Evolutionary conservation across 2,113 vertebrate species (phyloP).

Genomic region (Amphilophus citrinellus): DNA sequence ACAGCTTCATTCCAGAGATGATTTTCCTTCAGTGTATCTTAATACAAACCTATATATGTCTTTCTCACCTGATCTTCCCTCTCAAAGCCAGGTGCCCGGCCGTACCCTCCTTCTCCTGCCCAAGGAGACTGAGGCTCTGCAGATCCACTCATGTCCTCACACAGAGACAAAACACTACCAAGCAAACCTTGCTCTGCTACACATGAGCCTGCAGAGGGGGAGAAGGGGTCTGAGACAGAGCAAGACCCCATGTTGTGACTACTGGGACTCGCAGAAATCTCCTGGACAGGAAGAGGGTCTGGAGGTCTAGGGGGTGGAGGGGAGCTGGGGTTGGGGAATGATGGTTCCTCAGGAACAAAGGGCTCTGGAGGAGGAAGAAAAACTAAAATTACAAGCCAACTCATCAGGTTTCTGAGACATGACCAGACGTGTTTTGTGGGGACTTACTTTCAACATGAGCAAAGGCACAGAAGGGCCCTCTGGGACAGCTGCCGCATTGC

Average conservation of each 20-base stretch:
- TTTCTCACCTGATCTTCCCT: slow-evolving; percentile 93
- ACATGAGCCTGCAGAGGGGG: slow-evolving; percentile 83
- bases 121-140: slow-evolving; percentile 83
- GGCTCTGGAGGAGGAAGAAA: slow-evolving; percentile 79
- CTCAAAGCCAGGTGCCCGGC: slow-evolving; percentile 96
- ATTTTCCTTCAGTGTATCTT: background rate
- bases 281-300: slow-evolving; percentile 73
- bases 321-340: slow-evolving; percentile 87
- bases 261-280: slow-evolving; percentile 49
- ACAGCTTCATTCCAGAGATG: background rate
- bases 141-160: slow-evolving; percentile 77
- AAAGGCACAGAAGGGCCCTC: slow-evolving; percentile 99
- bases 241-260: slow-evolving; percentile 61
- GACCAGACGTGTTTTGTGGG: background rate
- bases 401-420: background rate
- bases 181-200: slow-evolving; percentile 82
- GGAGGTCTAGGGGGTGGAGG: slow-evolving; percentile 82
- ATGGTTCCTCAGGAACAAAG: slow-evolving; percentile 84
- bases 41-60: background rate
- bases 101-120: slow-evolving; percentile 87
- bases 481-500: slow-evolving; percentile 95
- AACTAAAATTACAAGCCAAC: background rate
- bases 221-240: slow-evolving; percentile 71
- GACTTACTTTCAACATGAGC: slow-evolving; percentile 95
- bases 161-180: slow-evolving; percentile 76